phyloP scores from a whole-genome alignment of 2,113 vertebrate genomes.

The Cryptotis parvus region DNA sequence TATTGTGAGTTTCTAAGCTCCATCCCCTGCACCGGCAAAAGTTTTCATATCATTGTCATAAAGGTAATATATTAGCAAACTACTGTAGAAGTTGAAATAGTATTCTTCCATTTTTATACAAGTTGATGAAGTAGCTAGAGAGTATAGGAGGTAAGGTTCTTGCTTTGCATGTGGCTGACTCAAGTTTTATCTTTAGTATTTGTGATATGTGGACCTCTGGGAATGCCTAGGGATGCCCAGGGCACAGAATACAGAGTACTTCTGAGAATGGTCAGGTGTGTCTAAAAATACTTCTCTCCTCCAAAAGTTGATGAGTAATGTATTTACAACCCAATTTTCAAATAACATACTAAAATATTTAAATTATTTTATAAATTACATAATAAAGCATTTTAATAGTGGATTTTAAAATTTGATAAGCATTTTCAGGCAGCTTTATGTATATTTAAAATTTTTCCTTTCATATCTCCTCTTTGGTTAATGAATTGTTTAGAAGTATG shows the following conservation, averaged over 20 bases:
- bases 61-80: not conserved
- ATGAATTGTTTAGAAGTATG: not conserved
- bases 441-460: not conserved
- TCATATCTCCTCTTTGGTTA: not conserved
- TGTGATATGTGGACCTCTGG: too few relatives aligned
- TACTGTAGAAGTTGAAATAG: not conserved
- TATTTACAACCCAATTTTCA: not conserved
- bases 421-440: not conserved
- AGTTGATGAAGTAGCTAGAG: too few relatives aligned
- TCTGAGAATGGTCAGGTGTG: too few relatives aligned
- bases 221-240: too few relatives aligned
- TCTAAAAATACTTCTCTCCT: not conserved
- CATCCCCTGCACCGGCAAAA: not conserved
- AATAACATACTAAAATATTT: not conserved
- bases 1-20: too few relatives aligned
- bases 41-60: not conserved
- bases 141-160: too few relatives aligned
- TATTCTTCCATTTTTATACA: not conserved
- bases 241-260: too few relatives aligned
- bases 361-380: not conserved
- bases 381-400: not conserved
- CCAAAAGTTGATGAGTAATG: not conserved
- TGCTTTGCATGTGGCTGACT: too few relatives aligned
- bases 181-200: too few relatives aligned
- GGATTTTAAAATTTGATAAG: not conserved